A percentile compares a stretch with the other conserved stretches of the same genome.
Conservation (phyloP, 2,888 invertebrate genomes). For the Drosophila emarginata region DNA sequence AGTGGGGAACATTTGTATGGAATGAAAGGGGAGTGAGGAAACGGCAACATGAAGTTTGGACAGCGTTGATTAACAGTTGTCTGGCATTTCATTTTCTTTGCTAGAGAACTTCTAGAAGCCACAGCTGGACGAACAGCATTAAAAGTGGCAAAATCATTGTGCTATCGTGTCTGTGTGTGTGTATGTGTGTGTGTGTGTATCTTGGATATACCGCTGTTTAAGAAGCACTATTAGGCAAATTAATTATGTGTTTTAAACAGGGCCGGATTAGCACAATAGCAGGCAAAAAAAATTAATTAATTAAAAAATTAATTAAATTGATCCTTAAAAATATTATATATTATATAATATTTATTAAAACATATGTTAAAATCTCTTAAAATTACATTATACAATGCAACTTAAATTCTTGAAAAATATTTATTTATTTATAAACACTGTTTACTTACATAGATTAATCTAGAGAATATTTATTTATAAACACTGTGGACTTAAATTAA, state of each 20-base stretch:
- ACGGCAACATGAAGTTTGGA: neutral
- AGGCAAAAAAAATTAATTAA: neutral
- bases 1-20: neutral
- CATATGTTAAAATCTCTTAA: too few relatives aligned
- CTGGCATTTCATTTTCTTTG: neutral
- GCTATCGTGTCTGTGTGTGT: neutral
- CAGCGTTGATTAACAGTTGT: neutral
- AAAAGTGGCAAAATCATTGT: constrained; percentile 1
- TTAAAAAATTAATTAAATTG: neutral
- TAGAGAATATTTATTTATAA: too few relatives aligned
- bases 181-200: neutral
- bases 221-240: neutral
- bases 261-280: neutral
- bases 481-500: too few relatives aligned
- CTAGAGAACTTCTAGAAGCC: neutral
- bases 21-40: neutral
- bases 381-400: too few relatives aligned
- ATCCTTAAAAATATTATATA: too few relatives aligned
- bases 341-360: too few relatives aligned
- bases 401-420: too few relatives aligned
- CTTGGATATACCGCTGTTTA: neutral
- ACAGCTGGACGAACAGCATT: neutral
- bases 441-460: too few relatives aligned
- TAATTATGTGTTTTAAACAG: constrained; percentile 1
- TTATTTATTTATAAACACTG: too few relatives aligned